phyloP scores from a whole-genome alignment of 2,113 vertebrate species.

The Melospiza georgiana region DNA sequence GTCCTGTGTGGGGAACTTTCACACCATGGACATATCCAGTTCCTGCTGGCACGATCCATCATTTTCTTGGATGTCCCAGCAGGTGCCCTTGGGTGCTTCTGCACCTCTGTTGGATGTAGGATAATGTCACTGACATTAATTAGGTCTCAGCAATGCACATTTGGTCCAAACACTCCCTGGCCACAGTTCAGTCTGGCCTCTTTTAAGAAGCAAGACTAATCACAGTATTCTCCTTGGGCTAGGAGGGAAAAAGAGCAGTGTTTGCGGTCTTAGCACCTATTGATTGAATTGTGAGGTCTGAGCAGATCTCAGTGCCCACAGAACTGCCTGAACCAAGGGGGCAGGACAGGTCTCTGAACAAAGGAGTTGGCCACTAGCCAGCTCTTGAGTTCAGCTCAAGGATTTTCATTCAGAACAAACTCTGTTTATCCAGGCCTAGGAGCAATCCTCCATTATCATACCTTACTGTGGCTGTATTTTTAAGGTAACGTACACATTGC shows the following conservation, averaged over 20 bases:
- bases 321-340: not conserved
- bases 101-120: not conserved
- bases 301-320: not conserved
- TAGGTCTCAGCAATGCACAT: not conserved
- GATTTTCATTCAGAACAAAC: not conserved
- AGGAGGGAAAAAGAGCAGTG: not conserved
- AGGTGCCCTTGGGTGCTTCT: not conserved
- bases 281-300: not conserved
- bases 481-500: not conserved
- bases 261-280: not conserved
- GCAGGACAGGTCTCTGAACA: not conserved
- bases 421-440: not conserved
- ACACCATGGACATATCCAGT: not conserved
- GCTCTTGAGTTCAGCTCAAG: not conserved
- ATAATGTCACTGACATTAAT: not conserved
- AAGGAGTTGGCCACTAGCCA: not conserved
- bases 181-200: not conserved
- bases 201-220: not conserved
- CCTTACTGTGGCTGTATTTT: not conserved
- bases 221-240: not conserved
- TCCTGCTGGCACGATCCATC: not conserved
- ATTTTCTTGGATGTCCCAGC: not conserved
- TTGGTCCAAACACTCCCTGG: not conserved
- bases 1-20: not conserved
- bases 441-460: not conserved